Evolutionary conservation across 2,113 vertebrate genomes (phyloP), one percentile per base, ranked within the genome.

Genomic region (Eubucco bourcierii): DNA sequence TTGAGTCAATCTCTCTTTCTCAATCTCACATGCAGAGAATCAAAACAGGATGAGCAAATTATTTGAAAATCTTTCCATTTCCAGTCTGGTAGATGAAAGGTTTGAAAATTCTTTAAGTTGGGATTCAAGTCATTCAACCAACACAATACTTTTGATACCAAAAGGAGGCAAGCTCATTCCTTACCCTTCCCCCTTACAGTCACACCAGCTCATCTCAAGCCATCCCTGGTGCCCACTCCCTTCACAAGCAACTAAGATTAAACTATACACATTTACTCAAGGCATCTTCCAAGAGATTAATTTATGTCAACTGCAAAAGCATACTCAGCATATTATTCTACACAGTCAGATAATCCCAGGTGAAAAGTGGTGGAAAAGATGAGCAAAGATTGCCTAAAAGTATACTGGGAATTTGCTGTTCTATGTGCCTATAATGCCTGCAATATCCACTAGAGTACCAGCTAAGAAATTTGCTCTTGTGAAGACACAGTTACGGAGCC

Each of bases 161-260:
- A 64, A 78, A 79, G 33, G 23, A 84, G 7, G 24, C 76, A 27
- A 84, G 28, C 6, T 33, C 15, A 21, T 46, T 90, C 37, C 19
- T 70, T 34, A 27, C 44, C 27, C 52, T 85, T 56, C 13, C 7
- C 13, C 13, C 20, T 68, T 72, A 56, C 10, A 60, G 11, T 23
- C 33, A 61, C 8, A 41, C 8, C 25, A 88, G 60, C n/a, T 91
- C 55, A 61, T 39, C 27, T 78, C 72, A 73, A 83, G 20, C n/a
- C 50, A 83, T 17, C 56, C 31, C 83, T 47, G 25, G 56, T 29
- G 10, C 5, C 18, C 8, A 23, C 3, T 37, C 25, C 65, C 65
- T 61, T 28, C 24, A 60, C 1, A 4, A 83, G 56, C 39, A 66
- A 34, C 2, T 1, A 70, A 55, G 1, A 0, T 19, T 66, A 63